Evolutionary conservation across 2,888 invertebrate genomes (phyloP), one percentile per base, ranked within the genome.

Genomic region (Anthophora plumipes): DNA sequence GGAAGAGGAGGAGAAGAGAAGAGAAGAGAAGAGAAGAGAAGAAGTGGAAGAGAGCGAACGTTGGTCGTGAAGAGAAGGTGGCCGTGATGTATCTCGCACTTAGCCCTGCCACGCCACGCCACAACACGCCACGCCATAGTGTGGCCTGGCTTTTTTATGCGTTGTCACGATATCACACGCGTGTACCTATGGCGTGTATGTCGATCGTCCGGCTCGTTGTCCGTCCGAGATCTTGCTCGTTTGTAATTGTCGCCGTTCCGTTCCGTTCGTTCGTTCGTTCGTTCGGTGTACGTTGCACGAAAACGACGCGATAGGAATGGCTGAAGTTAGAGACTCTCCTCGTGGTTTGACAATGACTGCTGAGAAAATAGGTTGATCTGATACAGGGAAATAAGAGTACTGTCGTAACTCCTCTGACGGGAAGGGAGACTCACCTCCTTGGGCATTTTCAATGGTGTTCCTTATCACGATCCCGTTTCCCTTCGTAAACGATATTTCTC

Each of bases 81-180:
- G 89, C 83, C 91, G 90, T 92, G 93, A 92, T 93, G 92, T 92
- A 93, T 93, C 91, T 92, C 90, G 92, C 92, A 92, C 93, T 93
- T 91, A 92, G 90, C 88, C 83, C 85, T 82, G 88, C 88, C 89
- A 89, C 86, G 87, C 79, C 88, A 81, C 55, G 72, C 86, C 87
- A 57, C 54, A 71, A 85, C 85, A 60, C 69, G 63, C 77, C 82
- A 57, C 74, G 80, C 88, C 88, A 70, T 87, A 81, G 79, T 80
- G n/a, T 69, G 82, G 74, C 73, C 73, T 60, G 63, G 2, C 43
- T 72, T 82, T 84, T 83, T 88, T 83, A 80, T 81, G 77, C 80
- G 82, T 88, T 84, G 84, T 85, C 85, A 77, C 84, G 85, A 75
- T 85, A 85, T 89, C 88, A 84, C 86, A 81, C 76, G 80, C 71